Percentiles rank a stretch among this genome's conserved stretches.
Conservation (phyloP, 2,888 invertebrate species). For the Tenthredo mesomela region DNA sequence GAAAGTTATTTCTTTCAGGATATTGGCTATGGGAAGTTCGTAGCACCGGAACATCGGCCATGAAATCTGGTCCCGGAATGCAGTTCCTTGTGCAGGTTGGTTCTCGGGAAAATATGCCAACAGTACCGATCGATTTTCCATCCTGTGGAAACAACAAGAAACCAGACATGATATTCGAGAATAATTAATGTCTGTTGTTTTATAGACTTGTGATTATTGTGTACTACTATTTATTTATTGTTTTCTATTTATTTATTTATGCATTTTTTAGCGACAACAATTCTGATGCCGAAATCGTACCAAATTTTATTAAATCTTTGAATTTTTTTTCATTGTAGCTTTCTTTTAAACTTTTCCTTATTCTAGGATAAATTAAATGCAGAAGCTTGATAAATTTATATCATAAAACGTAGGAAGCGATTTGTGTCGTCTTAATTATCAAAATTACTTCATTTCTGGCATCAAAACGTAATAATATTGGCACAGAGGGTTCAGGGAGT, state of each 20-base stretch:
- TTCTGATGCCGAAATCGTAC: neutral
- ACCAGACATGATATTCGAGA: slow-evolving; percentile 66
- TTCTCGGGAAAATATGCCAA: slow-evolving; percentile 62
- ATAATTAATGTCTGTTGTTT: slow-evolving; percentile 9
- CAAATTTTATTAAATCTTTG: neutral
- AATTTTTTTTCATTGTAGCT: neutral
- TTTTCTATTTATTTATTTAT: slow-evolving; percentile 12
- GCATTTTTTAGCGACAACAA: neutral
- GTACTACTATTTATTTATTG: slow-evolving; percentile 4
- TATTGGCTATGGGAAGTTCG: slow-evolving; percentile 71
- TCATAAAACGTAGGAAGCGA: too few relatives aligned
- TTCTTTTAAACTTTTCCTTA: neutral
- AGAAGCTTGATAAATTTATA: too few relatives aligned
- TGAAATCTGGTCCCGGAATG: slow-evolving; percentile 63
- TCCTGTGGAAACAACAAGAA: slow-evolving; percentile 68
- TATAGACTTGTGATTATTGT: neutral
- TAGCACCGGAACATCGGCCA: slow-evolving; percentile 62
- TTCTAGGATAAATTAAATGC: too few relatives aligned
- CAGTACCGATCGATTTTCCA: slow-evolving; percentile 68
- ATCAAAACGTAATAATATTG: too few relatives aligned
- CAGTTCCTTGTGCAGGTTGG: slow-evolving; percentile 70
- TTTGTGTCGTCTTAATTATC: too few relatives aligned
- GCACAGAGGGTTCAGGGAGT: too few relatives aligned
- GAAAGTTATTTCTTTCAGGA: slow-evolving; percentile 56
- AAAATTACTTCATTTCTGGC: too few relatives aligned